Base-by-base conservation (phyloP, 2,888 invertebrate genomes). In the Cheilosia soror region DNA sequence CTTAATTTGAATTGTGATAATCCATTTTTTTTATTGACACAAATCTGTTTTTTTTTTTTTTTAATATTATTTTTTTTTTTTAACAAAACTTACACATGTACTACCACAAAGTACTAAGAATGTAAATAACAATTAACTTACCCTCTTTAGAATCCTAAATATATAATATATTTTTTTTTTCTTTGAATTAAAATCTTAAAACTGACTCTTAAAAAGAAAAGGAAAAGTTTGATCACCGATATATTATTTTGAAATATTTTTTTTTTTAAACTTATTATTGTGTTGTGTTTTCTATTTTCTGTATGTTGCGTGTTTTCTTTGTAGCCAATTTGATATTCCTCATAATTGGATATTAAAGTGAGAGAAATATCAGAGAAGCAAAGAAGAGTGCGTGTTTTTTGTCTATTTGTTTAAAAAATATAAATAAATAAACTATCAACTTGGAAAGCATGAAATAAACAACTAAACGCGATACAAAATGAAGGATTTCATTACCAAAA, bases 201-300 rank as follows among this genome's bases (percentile, higher is more conserved):
- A 75, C 69, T 80, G 57, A 58, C 53, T 75, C 73, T 84, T 82
- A 82, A 81, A 58, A 62, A 85, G 51, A 65, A 71, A 78, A 71
- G 65, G 66, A 85, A 85, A 85, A 77, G 72, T 85, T 85, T 85
- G 85, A 85, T 85, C 85, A 85, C 85, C 85, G 85, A 85, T 81
- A 81, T 81, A 72, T 53, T 81, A 72, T 53, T 58, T 79, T 58
- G 42, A 49, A 68, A 76, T 58, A 37, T 60, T 63, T 33, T 15
- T 53, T n/a, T n/a, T 66, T 62, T 29, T 60, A 69, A 73, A 63
- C 51, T 66, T 20, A 25, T 68, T 53, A 66, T n/a, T n/a, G 73
- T 73, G 79, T 75, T 75, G 73, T 84, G 73, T 79, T 58, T 33
- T 33, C 6, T 47, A 3, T 53, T 55, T 55, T 72, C 20, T 73